phyloP scores from a whole-genome alignment of 35 echinoderm and acorn worm species.

The Amphiura filiformis region DNA sequence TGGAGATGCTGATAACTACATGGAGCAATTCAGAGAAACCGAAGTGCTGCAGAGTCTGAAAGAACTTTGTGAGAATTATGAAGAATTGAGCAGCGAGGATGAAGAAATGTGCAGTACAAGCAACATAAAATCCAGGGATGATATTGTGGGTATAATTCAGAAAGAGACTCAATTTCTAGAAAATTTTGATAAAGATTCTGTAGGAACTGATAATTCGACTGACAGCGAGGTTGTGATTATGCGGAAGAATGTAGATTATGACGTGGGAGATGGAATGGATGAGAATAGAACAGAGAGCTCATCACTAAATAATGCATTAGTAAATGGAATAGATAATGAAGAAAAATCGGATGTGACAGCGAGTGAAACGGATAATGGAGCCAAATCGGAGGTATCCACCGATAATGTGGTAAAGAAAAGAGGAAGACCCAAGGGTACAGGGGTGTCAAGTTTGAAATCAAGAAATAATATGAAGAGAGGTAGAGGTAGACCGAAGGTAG shows the following conservation, averaged over 20 bases:
- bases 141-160: background rate
- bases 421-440: too few relatives aligned
- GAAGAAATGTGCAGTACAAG: background rate
- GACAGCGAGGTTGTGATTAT: background rate
- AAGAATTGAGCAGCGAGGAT: background rate
- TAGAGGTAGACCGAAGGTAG: too few relatives aligned
- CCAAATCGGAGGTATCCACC: too few relatives aligned
- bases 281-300: too few relatives aligned
- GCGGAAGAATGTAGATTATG: background rate
- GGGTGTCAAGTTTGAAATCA: too few relatives aligned
- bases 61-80: background rate
- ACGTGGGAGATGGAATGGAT: background rate
- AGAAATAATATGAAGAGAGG: too few relatives aligned
- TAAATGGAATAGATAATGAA: too few relatives aligned
- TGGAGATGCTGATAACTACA: too few relatives aligned
- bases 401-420: too few relatives aligned
- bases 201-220: background rate
- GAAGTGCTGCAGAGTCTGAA: background rate
- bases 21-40: background rate
- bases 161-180: background rate
- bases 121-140: background rate
- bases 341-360: too few relatives aligned
- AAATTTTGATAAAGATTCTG: background rate
- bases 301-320: too few relatives aligned
- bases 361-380: too few relatives aligned